A percentile compares a stretch with the other conserved stretches of the same genome.
Conservation (phyloP, 2,113 vertebrate species). For the Engraulis encrasicolus region DNA sequence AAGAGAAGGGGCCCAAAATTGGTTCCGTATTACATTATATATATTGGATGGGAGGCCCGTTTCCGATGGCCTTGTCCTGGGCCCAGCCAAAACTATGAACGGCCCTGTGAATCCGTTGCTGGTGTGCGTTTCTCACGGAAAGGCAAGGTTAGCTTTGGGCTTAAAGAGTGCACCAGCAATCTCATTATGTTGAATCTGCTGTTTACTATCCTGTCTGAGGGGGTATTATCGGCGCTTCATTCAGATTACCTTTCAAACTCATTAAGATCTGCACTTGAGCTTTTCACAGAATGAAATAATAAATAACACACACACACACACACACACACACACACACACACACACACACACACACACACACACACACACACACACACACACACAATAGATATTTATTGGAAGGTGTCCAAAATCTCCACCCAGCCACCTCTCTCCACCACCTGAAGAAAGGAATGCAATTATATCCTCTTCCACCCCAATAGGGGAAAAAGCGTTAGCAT, state of each 20-base stretch:
- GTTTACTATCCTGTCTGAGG: slow-evolving; percentile 30
- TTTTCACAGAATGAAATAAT: slow-evolving; percentile 45
- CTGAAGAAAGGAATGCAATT: not conserved
- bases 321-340: not conserved
- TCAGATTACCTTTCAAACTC: slow-evolving; percentile 55
- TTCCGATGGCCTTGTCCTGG: no score
- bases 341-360: no score
- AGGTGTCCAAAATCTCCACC: slow-evolving; percentile 34
- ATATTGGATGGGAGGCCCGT: no score
- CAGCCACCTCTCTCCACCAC: no score
- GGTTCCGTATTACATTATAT: no score
- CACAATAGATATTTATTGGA: slow-evolving; percentile 28
- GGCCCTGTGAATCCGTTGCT: not conserved
- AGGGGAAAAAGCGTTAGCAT: slow-evolving; percentile 18
- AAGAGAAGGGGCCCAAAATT: no score
- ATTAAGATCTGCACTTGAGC: slow-evolving; percentile 55
- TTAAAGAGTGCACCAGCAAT: slow-evolving; percentile 31
- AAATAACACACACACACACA: not conserved
- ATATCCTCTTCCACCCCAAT: slow-evolving; percentile 33
- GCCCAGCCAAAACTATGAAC: no score
- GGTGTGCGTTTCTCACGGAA: not conserved
- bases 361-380: slow-evolving; percentile 19
- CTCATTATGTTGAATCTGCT: slow-evolving; percentile 46
- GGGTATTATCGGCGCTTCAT: slow-evolving; percentile 51
- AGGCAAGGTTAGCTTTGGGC: not conserved